Evolutionary conservation across 2,113 vertebrate genomes (phyloP), one percentile per base, ranked within the genome.

Genomic region (Microtus oregoni): DNA sequence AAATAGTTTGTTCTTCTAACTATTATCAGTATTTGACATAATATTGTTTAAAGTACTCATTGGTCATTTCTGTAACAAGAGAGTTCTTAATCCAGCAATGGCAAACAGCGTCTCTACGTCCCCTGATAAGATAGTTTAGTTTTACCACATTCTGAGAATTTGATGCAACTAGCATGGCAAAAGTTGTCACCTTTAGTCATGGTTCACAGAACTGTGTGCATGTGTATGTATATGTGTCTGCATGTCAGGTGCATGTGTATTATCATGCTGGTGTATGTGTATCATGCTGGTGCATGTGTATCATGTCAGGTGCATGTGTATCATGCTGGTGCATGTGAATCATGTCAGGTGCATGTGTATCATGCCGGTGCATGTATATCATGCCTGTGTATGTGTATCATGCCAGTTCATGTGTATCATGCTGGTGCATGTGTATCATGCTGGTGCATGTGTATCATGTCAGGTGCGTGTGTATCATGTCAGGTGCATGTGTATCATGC

Each of bases 111-210:
- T 79, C 26, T 86, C 55, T 50, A 26, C 2, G 55, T 73, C 38
- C 65, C 24, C 67, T 86, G 82, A 19, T 38, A 86, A 38, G 11
- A 70, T 93, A 91, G 67, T 76, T 87, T 90, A 61, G 28, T 94
- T 92, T 89, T 44, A 89, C 35, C 61, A 79, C 81, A 96, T 90
- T 92, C 50, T 91, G 32, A 38, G 32, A 95, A 89, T 81, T 88
- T 88, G 61, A 92, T 70, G 32, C 61, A 95, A 55, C 58, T 73
- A 38, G 26, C 52, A 3, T 41, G 63, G 58, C 13, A 93, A 88
- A 91, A 92, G 35, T 75, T 95, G 35, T 89, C 55, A 28, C 90
- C 90, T 41, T 77, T 70, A 87, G 32, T 26, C 41, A 86, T 38
- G 55, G 24, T 24, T 94, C 81, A 79, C 52, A 96, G 75, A 93